Evolutionary conservation across 2,113 vertebrate species (phyloP).

Genomic region (Andinoacara biseriatus): DNA sequence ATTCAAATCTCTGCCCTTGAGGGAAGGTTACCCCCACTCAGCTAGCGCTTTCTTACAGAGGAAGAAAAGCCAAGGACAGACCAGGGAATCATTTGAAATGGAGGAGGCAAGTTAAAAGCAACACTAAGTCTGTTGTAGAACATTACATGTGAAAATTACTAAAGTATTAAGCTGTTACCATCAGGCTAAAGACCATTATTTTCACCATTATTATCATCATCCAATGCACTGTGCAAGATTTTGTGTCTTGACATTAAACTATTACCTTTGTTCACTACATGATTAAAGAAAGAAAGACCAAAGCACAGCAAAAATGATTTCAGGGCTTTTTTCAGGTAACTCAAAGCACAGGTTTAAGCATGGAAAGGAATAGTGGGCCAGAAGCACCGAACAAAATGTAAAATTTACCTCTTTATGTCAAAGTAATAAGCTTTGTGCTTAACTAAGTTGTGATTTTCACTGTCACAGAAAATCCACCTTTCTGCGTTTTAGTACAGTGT

Average conservation of each 20-base stretch:
- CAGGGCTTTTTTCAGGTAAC: neutral
- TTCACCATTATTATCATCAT: too few relatives aligned
- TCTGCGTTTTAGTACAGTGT: too few relatives aligned
- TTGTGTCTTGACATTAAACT: neutral
- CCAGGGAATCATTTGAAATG: conserved; percentile 66
- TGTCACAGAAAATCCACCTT: too few relatives aligned
- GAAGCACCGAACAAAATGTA: too few relatives aligned
- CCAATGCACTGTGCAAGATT: neutral
- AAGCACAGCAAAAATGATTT: neutral
- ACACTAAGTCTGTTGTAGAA: neutral
- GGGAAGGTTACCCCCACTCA: neutral
- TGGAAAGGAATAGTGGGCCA: too few relatives aligned
- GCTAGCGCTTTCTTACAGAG: neutral
- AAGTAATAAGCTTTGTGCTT: too few relatives aligned
- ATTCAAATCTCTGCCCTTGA: neutral
- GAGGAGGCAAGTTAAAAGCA: conserved; percentile 68
- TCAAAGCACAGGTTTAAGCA: too few relatives aligned
- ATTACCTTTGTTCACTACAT: neutral
- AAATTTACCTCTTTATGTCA: too few relatives aligned
- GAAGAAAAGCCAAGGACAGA: conserved; percentile 33
- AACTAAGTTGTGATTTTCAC: too few relatives aligned
- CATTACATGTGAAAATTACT: too few relatives aligned
- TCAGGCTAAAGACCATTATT: too few relatives aligned
- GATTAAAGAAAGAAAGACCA: neutral
- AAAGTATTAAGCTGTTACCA: too few relatives aligned